Percentiles rank a stretch among this genome's conserved stretches.
These are phyloP conservation scores for Smittia aterrima DNA, from an alignment of 2,888 invertebrate species.

Conservation along the genomic window DNA sequence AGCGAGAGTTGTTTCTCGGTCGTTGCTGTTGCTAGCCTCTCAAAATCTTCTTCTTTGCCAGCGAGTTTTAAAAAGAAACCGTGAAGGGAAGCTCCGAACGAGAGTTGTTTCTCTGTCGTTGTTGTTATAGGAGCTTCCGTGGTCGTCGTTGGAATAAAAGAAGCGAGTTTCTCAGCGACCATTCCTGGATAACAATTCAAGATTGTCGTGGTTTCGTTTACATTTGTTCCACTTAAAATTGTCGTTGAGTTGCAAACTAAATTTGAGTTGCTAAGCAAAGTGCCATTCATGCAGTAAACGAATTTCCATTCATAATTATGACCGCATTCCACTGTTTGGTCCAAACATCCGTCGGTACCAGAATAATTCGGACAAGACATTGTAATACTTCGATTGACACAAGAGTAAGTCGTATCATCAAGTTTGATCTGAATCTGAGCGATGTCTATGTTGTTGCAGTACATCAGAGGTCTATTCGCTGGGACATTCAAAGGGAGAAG, in stretches of 20 bases:
- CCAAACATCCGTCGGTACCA: too few species aligned
- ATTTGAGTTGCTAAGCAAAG: background rate
- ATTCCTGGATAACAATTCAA: conserved; percentile 4
- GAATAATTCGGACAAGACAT: background rate
- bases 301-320: too few species aligned
- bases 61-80: background rate
- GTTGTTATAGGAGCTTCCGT: background rate
- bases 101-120: background rate
- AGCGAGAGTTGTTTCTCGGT: background rate
- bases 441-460: conserved; percentile 5
- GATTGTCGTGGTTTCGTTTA: background rate
- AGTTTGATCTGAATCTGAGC: background rate
- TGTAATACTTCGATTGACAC: background rate
- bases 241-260: conserved; percentile 22
- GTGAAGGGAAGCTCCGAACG: background rate
- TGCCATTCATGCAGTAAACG: background rate
- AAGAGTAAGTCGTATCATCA: background rate
- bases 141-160: conserved; percentile 24
- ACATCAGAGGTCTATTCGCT: conserved; percentile 13
- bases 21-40: background rate
- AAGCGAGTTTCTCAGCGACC: background rate
- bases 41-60: background rate
- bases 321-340: too few species aligned
- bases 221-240: background rate
- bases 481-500: conserved; percentile 21